phyloP scores from a whole-genome alignment of 1,140 invertebrate genomes.

The Trichogramma pretiosum region DNA sequence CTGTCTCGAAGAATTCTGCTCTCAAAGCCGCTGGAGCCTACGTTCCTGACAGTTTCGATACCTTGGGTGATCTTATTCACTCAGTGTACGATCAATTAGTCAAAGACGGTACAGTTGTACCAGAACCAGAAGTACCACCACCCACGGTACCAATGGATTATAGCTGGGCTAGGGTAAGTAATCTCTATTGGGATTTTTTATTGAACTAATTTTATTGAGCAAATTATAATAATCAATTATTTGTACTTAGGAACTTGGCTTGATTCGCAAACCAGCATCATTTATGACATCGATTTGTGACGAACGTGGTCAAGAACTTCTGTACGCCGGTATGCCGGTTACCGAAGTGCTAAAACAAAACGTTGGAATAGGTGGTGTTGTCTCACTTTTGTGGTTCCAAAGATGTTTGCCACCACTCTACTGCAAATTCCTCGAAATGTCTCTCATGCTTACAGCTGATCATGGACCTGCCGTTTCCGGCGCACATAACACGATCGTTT shows the following conservation, averaged over 20 bases:
- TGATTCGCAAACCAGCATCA: conserved; percentile 97
- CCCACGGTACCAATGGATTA: conserved; percentile 99
- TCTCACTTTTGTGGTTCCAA: conserved; percentile 97
- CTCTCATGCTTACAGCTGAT: conserved; percentile 97
- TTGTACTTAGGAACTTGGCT: conserved; percentile 87
- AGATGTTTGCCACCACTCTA: conserved; percentile 87
- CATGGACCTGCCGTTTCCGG: conserved; percentile 98
- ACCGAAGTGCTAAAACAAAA: conserved; percentile 83
- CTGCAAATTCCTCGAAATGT: conserved; percentile 98
- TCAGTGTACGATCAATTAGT: conserved; percentile 76
- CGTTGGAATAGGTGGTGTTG: conserved; percentile 94
- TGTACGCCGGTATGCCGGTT: conserved; percentile 98
- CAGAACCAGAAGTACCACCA: conserved; percentile 84
- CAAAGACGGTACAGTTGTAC: conserved; percentile 71
- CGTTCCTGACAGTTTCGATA: conserved; percentile 91
- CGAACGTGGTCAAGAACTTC: conserved; percentile 93
- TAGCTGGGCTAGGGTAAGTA: conserved; percentile 83
- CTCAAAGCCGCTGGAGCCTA: conserved; percentile 73
- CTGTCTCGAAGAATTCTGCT: conserved; percentile 83
- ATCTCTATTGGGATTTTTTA: conserved; percentile 4
- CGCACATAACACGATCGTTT: conserved; percentile 99
- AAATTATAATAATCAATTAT: too few relatives aligned
- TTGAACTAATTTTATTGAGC: too few relatives aligned
- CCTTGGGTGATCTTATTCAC: conserved; percentile 67
- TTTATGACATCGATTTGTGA: conserved; percentile 99